Evolutionary conservation across 2,797 vertebrate species (phyloP), one percentile per base, ranked within the genome.

Genomic region (Salmo trutta): DNA sequence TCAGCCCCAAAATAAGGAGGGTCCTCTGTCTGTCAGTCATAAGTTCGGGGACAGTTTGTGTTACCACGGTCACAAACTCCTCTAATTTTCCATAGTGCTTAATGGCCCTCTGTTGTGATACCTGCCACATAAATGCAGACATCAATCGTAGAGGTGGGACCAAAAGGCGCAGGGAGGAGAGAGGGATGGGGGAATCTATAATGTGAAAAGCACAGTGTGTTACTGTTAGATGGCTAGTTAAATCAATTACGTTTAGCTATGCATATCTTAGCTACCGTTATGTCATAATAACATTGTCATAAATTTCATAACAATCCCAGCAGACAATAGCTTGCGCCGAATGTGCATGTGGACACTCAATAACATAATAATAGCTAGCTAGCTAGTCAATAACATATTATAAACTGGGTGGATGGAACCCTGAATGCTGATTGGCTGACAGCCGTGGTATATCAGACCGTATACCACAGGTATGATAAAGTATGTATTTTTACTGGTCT

Each of bases 81-180:
- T 88, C 81, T 75, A 93, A 75, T 79, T 90, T 89, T 74, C 89
- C 91, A 1, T 91, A 93, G 66, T 92, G 88, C 81, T 80, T 56
- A 16, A 93, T 91, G 5, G 62, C 82, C 64, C 75, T 84, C 79
- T 88, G 84, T 81, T 90, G 88, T 0, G 82, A 70, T 0, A 81
- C 69, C 3, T 76, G 85, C 90, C 90, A 92, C 36, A 92, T 59
- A 75, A 91, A 90, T 1, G 91, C 91, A 4, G 93, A 90, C 79
- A 93, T 82, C 0, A 93, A 84, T 0, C 90, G 87, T 29, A 94
- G 71, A 0, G 91, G 91, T 24, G 92, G 85, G 6, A 92, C 92
- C 15, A 93, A 82, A 67, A 93, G 90, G 1, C 77, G 83, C 0
- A 94, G 66, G 2, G 91, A 91, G 24, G 84, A 78, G 27, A 80